These are phyloP conservation scores for Sorex araneus DNA, from an alignment of 2,113 vertebrate genomes.

Conservation along the genomic window DNA sequence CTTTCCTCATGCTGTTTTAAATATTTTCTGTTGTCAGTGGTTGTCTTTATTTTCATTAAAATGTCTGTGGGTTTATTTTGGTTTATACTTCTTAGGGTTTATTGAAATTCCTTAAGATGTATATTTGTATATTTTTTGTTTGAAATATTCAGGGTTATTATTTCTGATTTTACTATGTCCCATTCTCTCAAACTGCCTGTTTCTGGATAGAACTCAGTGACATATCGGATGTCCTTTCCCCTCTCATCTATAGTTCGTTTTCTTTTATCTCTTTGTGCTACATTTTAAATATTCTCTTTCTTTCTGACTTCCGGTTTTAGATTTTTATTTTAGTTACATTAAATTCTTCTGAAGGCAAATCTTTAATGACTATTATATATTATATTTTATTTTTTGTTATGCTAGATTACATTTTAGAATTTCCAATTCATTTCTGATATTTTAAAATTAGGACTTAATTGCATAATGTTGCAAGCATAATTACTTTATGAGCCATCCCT, in stretches of 20 bases:
- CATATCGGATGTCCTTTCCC: neutral
- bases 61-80: neutral
- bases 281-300: conserved; percentile 1
- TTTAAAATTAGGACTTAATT: conserved; percentile 29
- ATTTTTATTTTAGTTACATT: conserved; percentile 25
- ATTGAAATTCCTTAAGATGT: neutral
- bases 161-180: neutral
- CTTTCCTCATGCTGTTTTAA: neutral
- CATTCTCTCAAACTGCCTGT: neutral
- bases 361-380: conserved; percentile 44
- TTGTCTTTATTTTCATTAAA: neutral
- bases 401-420: neutral
- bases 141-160: conserved; percentile 34
- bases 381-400: conserved; percentile 8
- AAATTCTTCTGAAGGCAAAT: neutral
- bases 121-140: neutral
- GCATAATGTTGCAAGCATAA: neutral
- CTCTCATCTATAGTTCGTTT: neutral
- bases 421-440: neutral
- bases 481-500: conserved; percentile 48
- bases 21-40: neutral
- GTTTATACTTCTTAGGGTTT: neutral
- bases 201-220: neutral
- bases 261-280: neutral
- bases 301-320: conserved; percentile 15